These are phyloP conservation scores for Carassius auratus DNA, from an alignment of 2,113 vertebrate species.

Conservation along the genomic window DNA sequence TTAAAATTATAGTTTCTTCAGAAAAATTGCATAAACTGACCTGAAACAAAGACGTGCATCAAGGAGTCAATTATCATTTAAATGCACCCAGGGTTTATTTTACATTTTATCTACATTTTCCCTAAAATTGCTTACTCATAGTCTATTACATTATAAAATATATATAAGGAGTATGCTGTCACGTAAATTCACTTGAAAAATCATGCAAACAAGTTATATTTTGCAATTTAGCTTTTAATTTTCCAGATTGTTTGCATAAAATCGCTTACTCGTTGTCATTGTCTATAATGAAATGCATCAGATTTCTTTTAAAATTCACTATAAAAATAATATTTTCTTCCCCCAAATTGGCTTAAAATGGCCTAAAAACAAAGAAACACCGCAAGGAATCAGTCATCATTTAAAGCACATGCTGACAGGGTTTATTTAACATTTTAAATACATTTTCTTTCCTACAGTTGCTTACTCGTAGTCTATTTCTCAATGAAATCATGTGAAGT, in stretches of 20 bases:
- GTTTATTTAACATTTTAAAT: not conserved
- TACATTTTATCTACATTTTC: not conserved
- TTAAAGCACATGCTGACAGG: not conserved
- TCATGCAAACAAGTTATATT: not conserved
- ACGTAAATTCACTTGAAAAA: not conserved
- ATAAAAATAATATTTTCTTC: not conserved
- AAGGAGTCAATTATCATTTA: not conserved
- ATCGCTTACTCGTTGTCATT: not conserved
- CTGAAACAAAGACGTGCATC: not conserved
- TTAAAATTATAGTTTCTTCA: not conserved
- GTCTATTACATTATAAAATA: not conserved
- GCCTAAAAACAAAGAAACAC: not conserved
- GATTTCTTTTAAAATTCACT: not conserved
- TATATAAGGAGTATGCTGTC: not conserved
- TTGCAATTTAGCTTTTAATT: not conserved
- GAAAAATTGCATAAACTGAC: not conserved
- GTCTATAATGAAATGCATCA: not conserved
- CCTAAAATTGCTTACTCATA: not conserved
- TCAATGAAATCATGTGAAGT: not conserved
- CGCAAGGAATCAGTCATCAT: not conserved
- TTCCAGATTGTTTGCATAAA: not conserved
- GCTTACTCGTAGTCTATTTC: not conserved
- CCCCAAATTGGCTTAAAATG: not conserved
- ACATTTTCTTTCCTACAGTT: not conserved
- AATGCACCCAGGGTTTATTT: not conserved